phyloP scores from a whole-genome alignment of 2,797 vertebrate genomes.

The Meriones psammophilus region DNA sequence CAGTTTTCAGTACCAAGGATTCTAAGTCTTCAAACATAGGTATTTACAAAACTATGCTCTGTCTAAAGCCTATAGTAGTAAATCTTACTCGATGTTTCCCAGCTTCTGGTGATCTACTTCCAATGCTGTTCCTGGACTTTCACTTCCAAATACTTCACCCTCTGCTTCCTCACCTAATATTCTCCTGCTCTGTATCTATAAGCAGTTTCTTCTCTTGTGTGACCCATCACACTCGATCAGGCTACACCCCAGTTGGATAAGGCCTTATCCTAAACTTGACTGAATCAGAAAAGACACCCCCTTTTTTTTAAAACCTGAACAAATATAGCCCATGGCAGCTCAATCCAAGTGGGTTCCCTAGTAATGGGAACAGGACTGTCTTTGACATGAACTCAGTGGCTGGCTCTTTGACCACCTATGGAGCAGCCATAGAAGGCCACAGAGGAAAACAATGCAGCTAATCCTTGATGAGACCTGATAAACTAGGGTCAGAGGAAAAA shows the following conservation, averaged over 20 bases:
- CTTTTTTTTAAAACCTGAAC: no score
- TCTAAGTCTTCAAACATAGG: background rate
- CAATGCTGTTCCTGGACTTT: background rate
- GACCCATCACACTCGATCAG: background rate
- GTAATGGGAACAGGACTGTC: no score
- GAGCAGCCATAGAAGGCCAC: no score
- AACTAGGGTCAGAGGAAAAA: no score
- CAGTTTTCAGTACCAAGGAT: background rate
- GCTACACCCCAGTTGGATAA: background rate
- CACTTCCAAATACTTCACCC: background rate
- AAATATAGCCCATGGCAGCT: no score
- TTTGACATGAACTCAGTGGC: no score
- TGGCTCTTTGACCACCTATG: no score
- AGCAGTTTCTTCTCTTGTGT: background rate
- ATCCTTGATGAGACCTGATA: no score
- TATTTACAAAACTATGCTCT: background rate
- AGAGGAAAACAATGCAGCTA: no score
- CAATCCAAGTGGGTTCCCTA: no score
- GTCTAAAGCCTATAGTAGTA: background rate
- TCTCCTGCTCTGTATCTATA: background rate
- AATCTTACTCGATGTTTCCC: background rate
- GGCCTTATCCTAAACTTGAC: background rate
- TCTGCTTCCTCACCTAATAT: background rate
- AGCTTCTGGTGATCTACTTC: background rate
- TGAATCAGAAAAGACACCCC: background rate